A percentile compares a stretch with the other conserved stretches of the same genome.
phyloP scores from a whole-genome alignment of 2,797 vertebrate species.

The Schizopygopsis pylzovi region DNA sequence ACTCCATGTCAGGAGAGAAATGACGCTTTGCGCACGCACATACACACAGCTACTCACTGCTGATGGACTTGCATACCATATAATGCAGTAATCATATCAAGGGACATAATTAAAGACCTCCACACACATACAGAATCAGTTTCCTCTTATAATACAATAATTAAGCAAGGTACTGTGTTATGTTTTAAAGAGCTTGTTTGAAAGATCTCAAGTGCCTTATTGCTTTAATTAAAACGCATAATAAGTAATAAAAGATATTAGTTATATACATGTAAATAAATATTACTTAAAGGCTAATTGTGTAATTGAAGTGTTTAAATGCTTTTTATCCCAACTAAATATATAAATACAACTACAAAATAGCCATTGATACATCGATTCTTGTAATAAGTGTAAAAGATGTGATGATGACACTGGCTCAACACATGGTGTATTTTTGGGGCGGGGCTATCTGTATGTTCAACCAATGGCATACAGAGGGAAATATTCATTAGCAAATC shows the following conservation, averaged over 20 bases:
- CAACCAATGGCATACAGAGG: neutral
- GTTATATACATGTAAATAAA: neutral
- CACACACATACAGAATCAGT: neutral
- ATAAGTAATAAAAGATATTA: neutral
- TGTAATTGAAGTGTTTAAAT: neutral
- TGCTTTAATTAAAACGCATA: neutral
- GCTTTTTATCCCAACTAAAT: neutral
- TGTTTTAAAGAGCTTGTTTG: neutral
- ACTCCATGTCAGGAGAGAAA: constrained; percentile 14
- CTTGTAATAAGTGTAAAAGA: neutral
- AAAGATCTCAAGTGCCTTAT: neutral
- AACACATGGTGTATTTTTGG: neutral
- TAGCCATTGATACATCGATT: neutral
- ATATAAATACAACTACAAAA: neutral
- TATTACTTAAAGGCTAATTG: neutral
- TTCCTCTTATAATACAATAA: neutral
- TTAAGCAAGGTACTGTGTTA: neutral
- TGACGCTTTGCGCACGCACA: neutral
- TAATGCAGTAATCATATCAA: neutral
- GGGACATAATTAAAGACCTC: neutral
- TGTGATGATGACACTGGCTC: neutral
- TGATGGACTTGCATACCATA: neutral
- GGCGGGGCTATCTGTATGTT: neutral
- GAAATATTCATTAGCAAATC: neutral
- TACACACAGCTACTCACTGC: constrained; percentile 18